Evolutionary conservation across 2,888 invertebrate genomes (phyloP).

Genomic region (Onchidella celtica): DNA sequence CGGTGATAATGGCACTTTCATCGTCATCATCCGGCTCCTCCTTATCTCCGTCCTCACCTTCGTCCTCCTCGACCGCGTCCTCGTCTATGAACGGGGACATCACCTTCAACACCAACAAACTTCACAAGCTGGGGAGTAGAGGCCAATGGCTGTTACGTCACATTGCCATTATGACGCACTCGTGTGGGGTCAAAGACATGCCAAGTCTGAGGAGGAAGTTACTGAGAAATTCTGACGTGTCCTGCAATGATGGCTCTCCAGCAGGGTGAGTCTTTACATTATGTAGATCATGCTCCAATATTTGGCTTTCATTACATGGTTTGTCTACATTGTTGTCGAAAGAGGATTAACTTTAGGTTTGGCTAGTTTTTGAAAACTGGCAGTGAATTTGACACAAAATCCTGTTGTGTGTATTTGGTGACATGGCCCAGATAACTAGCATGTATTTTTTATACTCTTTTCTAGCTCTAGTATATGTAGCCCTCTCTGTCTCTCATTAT

Average conservation of each 20-base stretch:
- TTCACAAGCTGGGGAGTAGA: conserved; percentile 56
- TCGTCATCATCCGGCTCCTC: conserved; percentile 1
- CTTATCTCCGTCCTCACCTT: not conserved
- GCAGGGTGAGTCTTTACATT: conserved; percentile 68
- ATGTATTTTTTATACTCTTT: no score
- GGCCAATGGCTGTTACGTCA: conserved; percentile 58
- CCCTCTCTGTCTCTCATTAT: no score
- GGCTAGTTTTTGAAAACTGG: no score
- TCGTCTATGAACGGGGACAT: conserved; percentile 43
- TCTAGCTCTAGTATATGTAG: no score
- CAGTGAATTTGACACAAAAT: no score
- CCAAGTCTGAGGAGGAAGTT: conserved; percentile 67
- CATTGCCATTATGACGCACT: conserved; percentile 69
- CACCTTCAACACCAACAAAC: conserved; percentile 52
- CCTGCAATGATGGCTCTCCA: conserved; percentile 74
- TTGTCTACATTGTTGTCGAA: not conserved
- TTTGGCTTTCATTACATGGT: not conserved
- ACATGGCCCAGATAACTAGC: no score
- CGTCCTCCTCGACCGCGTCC: not conserved
- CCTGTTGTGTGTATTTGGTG: no score
- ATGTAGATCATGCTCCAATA: not conserved
- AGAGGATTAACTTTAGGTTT: not conserved
- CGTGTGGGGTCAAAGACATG: conserved; percentile 71
- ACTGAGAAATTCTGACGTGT: conserved; percentile 65
- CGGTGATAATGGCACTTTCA: not conserved